A percentile compares a stretch with the other conserved stretches of the same genome.
Evolutionary conservation across 2,888 invertebrate genomes (phyloP).

Genomic region (Trichogramma evanescens): DNA sequence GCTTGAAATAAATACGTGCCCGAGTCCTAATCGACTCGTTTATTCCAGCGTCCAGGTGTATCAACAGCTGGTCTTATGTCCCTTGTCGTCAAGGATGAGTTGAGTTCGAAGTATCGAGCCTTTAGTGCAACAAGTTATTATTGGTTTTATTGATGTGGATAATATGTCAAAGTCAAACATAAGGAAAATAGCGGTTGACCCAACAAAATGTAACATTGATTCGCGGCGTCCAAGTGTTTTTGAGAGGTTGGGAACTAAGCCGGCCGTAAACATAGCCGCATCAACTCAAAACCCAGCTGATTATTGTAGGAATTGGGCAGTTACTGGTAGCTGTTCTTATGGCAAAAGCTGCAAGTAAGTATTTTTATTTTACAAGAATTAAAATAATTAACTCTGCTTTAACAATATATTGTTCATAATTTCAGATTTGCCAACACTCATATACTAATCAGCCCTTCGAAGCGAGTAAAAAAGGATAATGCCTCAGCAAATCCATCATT

Average conservation of each 20-base stretch:
- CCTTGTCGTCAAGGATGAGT: too few species aligned
- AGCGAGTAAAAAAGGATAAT: conserved; percentile 64
- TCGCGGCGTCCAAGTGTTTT: conserved; percentile 71
- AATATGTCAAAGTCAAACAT: conserved; percentile 64
- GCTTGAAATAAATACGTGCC: too few species aligned
- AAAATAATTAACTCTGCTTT: not conserved
- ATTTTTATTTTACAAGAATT: not conserved
- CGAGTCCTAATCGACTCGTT: too few species aligned
- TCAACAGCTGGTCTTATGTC: too few species aligned
- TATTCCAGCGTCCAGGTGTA: too few species aligned
- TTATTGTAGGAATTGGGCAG: conserved; percentile 71
- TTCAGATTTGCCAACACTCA: conserved; percentile 61
- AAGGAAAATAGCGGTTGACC: conserved; percentile 71
- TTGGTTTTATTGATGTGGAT: conserved; percentile 45
- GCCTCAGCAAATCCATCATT: conserved; percentile 39
- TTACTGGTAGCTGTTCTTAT: conserved; percentile 70
- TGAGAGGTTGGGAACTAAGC: conserved; percentile 74
- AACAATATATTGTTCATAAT: conserved; percentile 9
- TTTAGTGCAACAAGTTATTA: conserved; percentile 23
- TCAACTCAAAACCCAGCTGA: conserved; percentile 51
- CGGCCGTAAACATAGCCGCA: conserved; percentile 48
- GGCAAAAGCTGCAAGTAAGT: conserved; percentile 67
- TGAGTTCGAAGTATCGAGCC: too few species aligned
- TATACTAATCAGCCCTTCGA: conserved; percentile 68
- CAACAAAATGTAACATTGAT: conserved; percentile 61